phyloP scores from a whole-genome alignment of 2,797 vertebrate species.

The Lutjanus argentimaculatus region DNA sequence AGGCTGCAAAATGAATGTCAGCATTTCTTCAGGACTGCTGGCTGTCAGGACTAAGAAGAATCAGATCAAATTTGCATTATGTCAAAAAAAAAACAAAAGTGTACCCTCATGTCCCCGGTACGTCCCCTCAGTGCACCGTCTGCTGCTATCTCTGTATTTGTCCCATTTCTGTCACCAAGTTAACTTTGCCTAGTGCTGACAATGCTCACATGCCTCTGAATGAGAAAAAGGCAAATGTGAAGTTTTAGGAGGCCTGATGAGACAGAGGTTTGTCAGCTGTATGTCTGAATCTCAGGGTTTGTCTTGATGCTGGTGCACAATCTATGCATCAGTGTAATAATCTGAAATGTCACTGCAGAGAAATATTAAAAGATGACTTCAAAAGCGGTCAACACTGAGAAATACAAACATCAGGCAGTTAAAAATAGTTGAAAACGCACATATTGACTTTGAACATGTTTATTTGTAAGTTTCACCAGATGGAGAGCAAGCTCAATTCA shows the following conservation, averaged over 20 bases:
- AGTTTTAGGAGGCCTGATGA: constrained; percentile 2
- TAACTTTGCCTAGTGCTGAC: constrained; percentile 21
- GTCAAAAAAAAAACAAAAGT: constrained; percentile 21
- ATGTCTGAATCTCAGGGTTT: background rate
- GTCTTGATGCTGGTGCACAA: background rate
- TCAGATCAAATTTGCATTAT: constrained; percentile 21
- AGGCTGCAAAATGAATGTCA: constrained; percentile 1
- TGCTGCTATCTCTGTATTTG: constrained; percentile 19
- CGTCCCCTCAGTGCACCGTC: background rate
- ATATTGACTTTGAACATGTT: constrained; percentile 19
- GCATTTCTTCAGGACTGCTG: background rate
- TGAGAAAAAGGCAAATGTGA: background rate
- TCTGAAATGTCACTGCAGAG: background rate
- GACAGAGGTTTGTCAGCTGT: background rate
- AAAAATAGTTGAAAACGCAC: background rate
- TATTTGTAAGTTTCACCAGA: constrained; percentile 10
- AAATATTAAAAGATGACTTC: no score
- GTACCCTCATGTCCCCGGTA: background rate
- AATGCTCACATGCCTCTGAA: constrained; percentile 4
- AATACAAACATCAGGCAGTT: no score
- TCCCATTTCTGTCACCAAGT: constrained; percentile 26
- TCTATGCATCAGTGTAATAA: background rate
- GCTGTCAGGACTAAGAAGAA: constrained; percentile 6
- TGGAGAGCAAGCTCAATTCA: background rate
- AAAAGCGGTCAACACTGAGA: no score